Evolutionary conservation across 2,797 vertebrate species (phyloP), one percentile per base, ranked within the genome.

Genomic region (Silurus lanzhouensis): DNA sequence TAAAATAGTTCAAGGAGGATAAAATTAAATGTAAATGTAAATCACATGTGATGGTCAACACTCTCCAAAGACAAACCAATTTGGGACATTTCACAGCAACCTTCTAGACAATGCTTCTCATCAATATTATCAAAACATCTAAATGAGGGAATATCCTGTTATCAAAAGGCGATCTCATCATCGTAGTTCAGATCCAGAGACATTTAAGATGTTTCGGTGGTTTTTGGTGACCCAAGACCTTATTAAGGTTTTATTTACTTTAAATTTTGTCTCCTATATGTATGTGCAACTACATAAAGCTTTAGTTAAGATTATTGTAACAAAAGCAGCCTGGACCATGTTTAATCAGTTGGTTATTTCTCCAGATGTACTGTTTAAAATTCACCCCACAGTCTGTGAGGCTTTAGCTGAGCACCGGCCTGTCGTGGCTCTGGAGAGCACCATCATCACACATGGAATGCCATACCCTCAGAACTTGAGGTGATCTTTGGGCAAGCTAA

Each of bases 381-480:
- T 98, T 88, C 96, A 96, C 70, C 95, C 96, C 14, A 91, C 91
- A 0, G 92, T 98, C 55, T 93, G 94, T 31, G 91, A 95, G 89
- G 97, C 97, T 0, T 52, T 97, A 88, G 91, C 91, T 67, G 92
- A 94, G 57, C 94, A 94, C 84, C 94, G 90, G 86, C 95, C 97
- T 0, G 93, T 98, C 2, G 96, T 98, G 83, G 97, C 96, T 13
- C 93, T 98, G 38, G 97, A 98, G 91, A 98, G 97, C 90, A 96
- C 97, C 1, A 97, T 98, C 78, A 95, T 98, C 89, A 98, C 97
- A 19, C 97, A 98, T 9, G 97, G 97, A 90, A 97, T 98, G 96
- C 95, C 96, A 19, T 97, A 96, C 89, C 97, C 97, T 82, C 92
- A 96, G 77, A 98, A 97, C 91, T 88, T 97, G 87, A 98, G 96